Evolutionary conservation across 2,113 vertebrate genomes (phyloP), one percentile per base, ranked within the genome.

Genomic region (Oryzias javanicus): DNA sequence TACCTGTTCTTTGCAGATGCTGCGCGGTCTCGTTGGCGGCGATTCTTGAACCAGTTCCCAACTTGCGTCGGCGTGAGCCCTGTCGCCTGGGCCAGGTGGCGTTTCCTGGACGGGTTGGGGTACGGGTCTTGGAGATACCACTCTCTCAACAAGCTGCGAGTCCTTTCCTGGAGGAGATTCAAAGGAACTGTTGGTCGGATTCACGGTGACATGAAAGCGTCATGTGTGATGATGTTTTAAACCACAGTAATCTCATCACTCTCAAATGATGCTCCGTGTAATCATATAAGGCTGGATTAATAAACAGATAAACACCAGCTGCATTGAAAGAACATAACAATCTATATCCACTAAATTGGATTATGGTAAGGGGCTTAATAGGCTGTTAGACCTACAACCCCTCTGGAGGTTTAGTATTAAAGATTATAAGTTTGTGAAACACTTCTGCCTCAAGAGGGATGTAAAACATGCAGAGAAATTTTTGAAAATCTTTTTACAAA

Each of bases 41-140:
- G 90, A 72, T 93, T 93, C 70, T 93, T 93, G 84, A 93, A 93
- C 92, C 92, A 93, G 90, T 93, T 93, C 18, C 92, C 92, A 5
- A 93, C 92, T 82, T 93, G 92, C 1, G 89, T 93, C 24, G 92
- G 91, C 0, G 92, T 93, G 72, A 93, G 92, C 0, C 92, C 92
- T 0, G 92, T 93, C 49, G 91, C 92, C 85, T 93, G 92, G 51
- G 92, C 92, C 74, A 93, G 58, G 64, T 93, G 91, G 0, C 90
- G 84, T 55, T 93, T 93, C 48, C 91, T 82, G 67, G 92, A 92
- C 1, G 92, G 92, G 84, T 93, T 93, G 2, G 92, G 92, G 71
- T 93, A 93, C 0, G 92, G 92, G 50, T 93, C 92, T 49, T 93
- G 92, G 19, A 93, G 89, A 70, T 93, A 93, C 92, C 92, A 93